phyloP scores from a whole-genome alignment of 2,888 invertebrate species.

The Cataglyphis livida region DNA sequence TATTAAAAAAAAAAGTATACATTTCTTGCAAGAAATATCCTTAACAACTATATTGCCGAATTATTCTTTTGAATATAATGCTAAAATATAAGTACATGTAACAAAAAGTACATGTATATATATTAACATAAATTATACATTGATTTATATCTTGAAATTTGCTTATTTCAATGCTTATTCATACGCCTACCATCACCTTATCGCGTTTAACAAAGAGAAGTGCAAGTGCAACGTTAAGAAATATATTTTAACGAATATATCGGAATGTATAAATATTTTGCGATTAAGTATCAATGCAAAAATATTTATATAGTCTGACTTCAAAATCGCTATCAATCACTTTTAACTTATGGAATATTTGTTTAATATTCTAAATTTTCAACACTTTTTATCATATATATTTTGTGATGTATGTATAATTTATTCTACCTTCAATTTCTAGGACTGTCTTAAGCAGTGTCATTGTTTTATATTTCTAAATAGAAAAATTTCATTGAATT shows the following conservation, averaged over 20 bases:
- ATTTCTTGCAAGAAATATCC: neutral
- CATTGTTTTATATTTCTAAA: neutral
- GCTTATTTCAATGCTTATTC: slow-evolving; percentile 21
- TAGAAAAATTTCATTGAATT: neutral
- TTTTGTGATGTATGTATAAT: slow-evolving; percentile 1
- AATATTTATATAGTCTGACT: neutral
- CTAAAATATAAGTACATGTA: neutral
- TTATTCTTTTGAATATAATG: slow-evolving; percentile 14
- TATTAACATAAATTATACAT: neutral
- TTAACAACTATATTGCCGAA: neutral
- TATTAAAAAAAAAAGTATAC: neutral
- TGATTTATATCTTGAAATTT: slow-evolving; percentile 28
- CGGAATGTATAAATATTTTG: neutral
- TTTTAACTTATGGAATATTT: neutral
- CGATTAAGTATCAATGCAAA: neutral
- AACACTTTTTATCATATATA: neutral
- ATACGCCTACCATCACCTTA: neutral
- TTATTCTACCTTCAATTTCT: neutral
- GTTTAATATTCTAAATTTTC: neutral
- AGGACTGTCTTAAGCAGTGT: neutral
- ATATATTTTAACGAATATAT: slow-evolving; percentile 3
- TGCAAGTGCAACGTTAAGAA: slow-evolving; percentile 1
- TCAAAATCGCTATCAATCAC: neutral
- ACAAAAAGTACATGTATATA: neutral
- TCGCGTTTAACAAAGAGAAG: slow-evolving; percentile 25